Base-by-base conservation (phyloP, 2,113 vertebrate species). In the Bubo scandiacus region DNA sequence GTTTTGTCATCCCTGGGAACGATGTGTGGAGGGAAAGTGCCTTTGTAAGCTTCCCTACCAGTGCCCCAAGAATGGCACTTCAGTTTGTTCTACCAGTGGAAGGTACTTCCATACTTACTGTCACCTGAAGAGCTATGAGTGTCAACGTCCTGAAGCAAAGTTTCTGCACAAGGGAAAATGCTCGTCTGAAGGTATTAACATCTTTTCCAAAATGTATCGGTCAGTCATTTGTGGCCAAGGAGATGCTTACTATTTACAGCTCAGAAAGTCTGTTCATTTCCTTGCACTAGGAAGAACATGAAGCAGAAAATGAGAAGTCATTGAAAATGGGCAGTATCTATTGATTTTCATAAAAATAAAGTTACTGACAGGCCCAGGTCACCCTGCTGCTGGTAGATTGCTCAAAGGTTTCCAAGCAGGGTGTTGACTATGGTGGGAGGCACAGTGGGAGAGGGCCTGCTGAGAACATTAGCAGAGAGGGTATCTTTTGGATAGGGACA, bases 1-100 rank as follows among this genome's bases (percentile, higher is more conserved):
- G 30, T 99, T 99, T 94, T 99, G 99, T 94, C 97, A 98, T 2
- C 98, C 99, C 1, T 99, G 99, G 99, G 97, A 97, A 96, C 98
- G 90, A 55, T 99, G 99, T 25, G 82, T 99, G 19, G 80, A 95
- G 0, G 97, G 98, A 6, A 91, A 30, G 30, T 99, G 99, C 74
- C 20, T 86, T 12, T 99, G 99, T 79, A 99, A 99, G 92, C 95
- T 99, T 34, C 98, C 99, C 12, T 99, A 99, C 92, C 98, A 98
- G 79, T 99, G 99, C 95, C 98, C 98, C 9, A 98, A 83, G 95
- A 96, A 96, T 6, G 96, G 93, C 15, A 89, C 84, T 3, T 5
- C 34, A 0, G 98, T 98, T 77, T 99, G 99, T 55, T 96, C 98
- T 16, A 72, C 51, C 30, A 77, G 68, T 0, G 30, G 94, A 6